phyloP scores from a whole-genome alignment of 2,888 invertebrate genomes.

The Tricholauxania praeusta region DNA sequence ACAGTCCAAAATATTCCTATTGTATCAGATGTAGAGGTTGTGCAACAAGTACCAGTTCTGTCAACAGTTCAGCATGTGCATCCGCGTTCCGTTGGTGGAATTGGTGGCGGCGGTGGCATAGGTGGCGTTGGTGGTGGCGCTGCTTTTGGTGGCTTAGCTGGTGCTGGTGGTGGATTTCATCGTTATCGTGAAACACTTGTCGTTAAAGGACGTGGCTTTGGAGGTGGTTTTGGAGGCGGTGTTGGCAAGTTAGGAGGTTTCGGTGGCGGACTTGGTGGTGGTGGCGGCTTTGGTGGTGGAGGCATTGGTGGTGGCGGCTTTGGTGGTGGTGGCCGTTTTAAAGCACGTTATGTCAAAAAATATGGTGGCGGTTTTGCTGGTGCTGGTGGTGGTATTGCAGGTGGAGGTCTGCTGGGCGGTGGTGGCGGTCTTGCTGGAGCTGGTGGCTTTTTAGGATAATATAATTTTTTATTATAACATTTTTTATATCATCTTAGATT shows the following conservation, averaged over 20 bases:
- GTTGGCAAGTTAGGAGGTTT: slow-evolving; percentile 44
- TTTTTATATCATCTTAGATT: no score
- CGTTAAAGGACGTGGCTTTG: slow-evolving; percentile 56
- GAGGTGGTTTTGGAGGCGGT: slow-evolving; percentile 50
- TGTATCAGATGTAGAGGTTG: slow-evolving; percentile 49
- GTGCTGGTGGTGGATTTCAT: slow-evolving; percentile 56
- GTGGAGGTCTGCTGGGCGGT: no score
- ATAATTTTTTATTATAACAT: no score
- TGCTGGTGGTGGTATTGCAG: slow-evolving; percentile 5
- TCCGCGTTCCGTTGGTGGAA: slow-evolving; percentile 35
- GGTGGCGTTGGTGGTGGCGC: slow-evolving; percentile 36
- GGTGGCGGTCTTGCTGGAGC: no score
- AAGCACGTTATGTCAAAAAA: slow-evolving; percentile 37
- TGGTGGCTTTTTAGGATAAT: no score
- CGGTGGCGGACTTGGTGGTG: slow-evolving; percentile 44
- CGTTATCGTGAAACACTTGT: slow-evolving; percentile 55
- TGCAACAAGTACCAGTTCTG: slow-evolving; percentile 44
- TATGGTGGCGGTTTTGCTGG: slow-evolving; percentile 47
- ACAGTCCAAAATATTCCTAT: slow-evolving; percentile 50
- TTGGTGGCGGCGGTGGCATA: slow-evolving; percentile 24
- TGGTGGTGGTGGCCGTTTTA: slow-evolving; percentile 45
- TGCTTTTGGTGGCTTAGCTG: slow-evolving; percentile 41
- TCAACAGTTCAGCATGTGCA: slow-evolving; percentile 42
- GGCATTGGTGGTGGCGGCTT: slow-evolving; percentile 40
- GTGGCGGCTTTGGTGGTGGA: slow-evolving; percentile 15